Percentiles rank a stretch among this genome's conserved stretches.
phyloP scores from a whole-genome alignment of 1,140 invertebrate species.

The Parapsyche elsis region DNA sequence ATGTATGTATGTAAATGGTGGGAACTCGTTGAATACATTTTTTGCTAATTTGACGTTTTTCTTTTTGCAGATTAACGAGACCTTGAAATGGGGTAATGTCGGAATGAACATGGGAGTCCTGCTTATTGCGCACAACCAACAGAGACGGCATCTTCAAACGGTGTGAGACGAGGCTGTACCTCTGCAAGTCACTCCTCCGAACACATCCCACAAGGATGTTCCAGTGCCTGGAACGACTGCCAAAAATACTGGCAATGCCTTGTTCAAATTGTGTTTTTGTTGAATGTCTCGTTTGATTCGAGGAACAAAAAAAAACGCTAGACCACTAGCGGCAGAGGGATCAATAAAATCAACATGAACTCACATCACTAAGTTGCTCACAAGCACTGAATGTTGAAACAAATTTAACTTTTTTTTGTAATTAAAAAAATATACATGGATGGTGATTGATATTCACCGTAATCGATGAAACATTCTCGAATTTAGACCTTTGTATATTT shows the following conservation, averaged over 20 bases:
- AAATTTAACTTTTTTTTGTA: no score
- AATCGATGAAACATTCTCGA: no score
- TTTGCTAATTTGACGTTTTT: neutral
- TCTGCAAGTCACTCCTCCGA: slow-evolving; percentile 45
- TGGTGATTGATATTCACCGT: no score
- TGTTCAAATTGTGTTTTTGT: slow-evolving; percentile 52
- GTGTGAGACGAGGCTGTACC: slow-evolving; percentile 61
- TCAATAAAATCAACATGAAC: slow-evolving; percentile 12
- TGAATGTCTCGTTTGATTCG: slow-evolving; percentile 25
- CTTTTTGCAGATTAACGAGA: slow-evolving; percentile 73
- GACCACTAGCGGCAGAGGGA: slow-evolving; percentile 40
- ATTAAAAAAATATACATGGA: no score
- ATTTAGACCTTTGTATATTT: no score
- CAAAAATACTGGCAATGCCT: slow-evolving; percentile 41
- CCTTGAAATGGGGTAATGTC: slow-evolving; percentile 74
- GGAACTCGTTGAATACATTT: neutral
- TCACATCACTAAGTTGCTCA: no score
- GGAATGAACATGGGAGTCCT: slow-evolving; percentile 74
- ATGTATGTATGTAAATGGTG: no score
- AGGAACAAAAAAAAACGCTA: slow-evolving; percentile 23
- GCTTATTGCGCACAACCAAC: slow-evolving; percentile 67
- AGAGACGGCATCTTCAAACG: slow-evolving; percentile 64
- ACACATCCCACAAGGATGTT: slow-evolving; percentile 54
- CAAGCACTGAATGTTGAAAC: no score
- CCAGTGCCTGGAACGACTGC: slow-evolving; percentile 57